These are phyloP conservation scores for Odontamblyopus rebecca DNA, from an alignment of 2,797 vertebrate species.

Conservation along the genomic window DNA sequence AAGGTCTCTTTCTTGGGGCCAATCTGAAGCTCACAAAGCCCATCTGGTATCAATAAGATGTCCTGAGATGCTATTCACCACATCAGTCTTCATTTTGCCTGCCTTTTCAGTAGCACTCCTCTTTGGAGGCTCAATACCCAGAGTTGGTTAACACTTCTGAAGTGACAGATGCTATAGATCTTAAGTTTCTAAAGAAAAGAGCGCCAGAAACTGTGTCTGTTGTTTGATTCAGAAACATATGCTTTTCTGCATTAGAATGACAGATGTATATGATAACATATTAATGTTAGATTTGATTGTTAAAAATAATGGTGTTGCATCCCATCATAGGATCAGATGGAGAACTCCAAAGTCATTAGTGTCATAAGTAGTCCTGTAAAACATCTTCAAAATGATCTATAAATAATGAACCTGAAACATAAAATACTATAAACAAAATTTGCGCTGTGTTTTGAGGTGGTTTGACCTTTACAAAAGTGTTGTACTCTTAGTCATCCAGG, in stretches of 20 bases:
- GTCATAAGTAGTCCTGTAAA: neutral
- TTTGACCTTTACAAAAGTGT: neutral
- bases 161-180: conserved; percentile 65
- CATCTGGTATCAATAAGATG: conserved; percentile 78
- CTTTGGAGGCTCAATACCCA: conserved; percentile 33
- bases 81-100: conserved; percentile 64
- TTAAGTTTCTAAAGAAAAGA: conserved; percentile 38
- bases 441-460: neutral
- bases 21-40: conserved; percentile 65
- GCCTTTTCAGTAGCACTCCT: conserved; percentile 41
- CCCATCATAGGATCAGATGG: neutral
- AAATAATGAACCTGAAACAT: neutral
- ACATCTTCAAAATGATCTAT: neutral
- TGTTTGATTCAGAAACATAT: conserved; percentile 21
- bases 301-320: neutral
- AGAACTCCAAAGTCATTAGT: neutral
- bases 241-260: conserved; percentile 6
- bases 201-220: conserved; percentile 16
- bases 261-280: neutral
- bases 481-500: neutral
- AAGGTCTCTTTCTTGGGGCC: conserved; percentile 73
- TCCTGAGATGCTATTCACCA: conserved; percentile 63
- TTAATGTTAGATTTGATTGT: neutral
- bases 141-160: conserved; percentile 43
- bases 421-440: neutral